Conservation (phyloP, 2,797 vertebrate species). For the Scolopax rusticola region DNA sequence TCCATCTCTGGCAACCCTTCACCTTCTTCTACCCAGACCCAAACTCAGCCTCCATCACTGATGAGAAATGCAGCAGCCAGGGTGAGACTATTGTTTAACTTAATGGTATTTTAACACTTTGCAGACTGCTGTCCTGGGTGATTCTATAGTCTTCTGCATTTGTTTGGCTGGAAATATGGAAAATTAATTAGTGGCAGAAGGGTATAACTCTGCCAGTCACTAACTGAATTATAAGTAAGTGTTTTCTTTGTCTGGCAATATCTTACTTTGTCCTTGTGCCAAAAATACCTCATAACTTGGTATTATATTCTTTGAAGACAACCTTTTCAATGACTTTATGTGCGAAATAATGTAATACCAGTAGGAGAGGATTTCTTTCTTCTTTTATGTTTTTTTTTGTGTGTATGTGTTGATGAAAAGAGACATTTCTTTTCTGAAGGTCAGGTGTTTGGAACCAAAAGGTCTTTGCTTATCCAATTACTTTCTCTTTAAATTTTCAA, state of each 20-base stretch:
- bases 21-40: background rate
- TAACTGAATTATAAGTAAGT: slow-evolving; percentile 40
- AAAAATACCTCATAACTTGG: slow-evolving; percentile 57
- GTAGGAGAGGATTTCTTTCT: background rate
- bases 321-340: slow-evolving; percentile 23
- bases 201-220: slow-evolving; percentile 34
- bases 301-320: slow-evolving; percentile 48
- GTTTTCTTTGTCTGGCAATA: slow-evolving; percentile 57
- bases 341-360: background rate
- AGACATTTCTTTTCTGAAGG: background rate
- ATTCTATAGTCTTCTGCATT: background rate
- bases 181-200: slow-evolving; percentile 61
- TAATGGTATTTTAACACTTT: slow-evolving; percentile 40
- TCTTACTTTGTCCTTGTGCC: slow-evolving; percentile 37
- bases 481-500: background rate
- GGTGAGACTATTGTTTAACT: background rate
- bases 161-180: slow-evolving; percentile 43
- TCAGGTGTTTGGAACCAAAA: background rate
- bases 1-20: background rate
- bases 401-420: background rate
- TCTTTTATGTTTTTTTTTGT: background rate
- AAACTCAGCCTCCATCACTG: fast-evolving
- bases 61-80: background rate
- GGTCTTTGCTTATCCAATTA: background rate
- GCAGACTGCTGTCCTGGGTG: slow-evolving; percentile 9